Evolutionary conservation across 2,888 invertebrate genomes (phyloP).

Genomic region (Tetropium fuscum): DNA sequence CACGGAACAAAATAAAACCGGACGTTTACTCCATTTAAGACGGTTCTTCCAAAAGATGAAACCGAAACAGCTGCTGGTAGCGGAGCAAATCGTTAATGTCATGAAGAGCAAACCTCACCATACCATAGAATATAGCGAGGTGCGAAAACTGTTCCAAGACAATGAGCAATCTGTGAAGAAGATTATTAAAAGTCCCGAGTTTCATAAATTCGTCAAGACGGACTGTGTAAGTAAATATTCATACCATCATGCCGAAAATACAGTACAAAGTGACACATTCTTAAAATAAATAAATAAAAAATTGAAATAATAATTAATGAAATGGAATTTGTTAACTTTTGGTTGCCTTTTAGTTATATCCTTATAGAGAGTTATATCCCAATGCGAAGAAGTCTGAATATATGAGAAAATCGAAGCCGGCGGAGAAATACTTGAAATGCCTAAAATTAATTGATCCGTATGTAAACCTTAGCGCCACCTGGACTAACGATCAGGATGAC

Average conservation of each 20-base stretch:
- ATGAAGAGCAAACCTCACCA: conserved; percentile 69
- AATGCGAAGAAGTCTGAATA: conserved; percentile 69
- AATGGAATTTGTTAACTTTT: no score
- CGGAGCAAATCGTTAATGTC: conserved; percentile 69
- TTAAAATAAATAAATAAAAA: no score
- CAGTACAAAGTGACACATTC: background rate
- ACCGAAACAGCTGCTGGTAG: conserved; percentile 68
- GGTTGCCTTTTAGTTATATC: conserved; percentile 64
- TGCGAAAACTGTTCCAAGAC: conserved; percentile 64
- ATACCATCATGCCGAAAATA: background rate
- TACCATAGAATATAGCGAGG: conserved; percentile 67
- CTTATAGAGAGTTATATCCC: conserved; percentile 71
- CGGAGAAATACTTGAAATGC: conserved; percentile 68
- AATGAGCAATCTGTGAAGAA: conserved; percentile 61
- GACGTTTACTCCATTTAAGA: conserved; percentile 72
- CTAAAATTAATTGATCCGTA: conserved; percentile 71
- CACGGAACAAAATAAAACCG: conserved; percentile 62
- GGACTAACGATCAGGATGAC: conserved; percentile 66
- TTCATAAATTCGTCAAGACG: conserved; percentile 68
- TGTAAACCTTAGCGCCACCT: conserved; percentile 67
- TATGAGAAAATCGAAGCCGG: conserved; percentile 65
- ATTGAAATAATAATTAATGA: no score
- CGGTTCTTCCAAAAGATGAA: conserved; percentile 73
- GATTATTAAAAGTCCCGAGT: conserved; percentile 68
- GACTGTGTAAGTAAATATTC: conserved; percentile 59